A percentile compares a stretch with the other conserved stretches of the same genome.
Evolutionary conservation across 2,797 vertebrate species (phyloP).

Genomic region (Leuciscus waleckii): DNA sequence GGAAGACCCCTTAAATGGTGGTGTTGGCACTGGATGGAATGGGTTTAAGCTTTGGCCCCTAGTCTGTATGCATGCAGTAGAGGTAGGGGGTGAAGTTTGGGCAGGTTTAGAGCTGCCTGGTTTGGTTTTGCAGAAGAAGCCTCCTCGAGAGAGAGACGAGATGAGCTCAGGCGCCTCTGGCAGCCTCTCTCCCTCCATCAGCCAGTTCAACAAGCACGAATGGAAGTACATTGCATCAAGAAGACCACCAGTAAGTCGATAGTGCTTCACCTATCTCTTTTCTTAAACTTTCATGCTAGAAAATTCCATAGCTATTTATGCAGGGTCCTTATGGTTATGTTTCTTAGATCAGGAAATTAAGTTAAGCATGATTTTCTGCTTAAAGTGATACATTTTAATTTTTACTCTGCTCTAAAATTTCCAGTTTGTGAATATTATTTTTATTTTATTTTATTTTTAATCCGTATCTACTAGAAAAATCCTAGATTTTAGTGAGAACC

Average conservation of each 20-base stretch:
- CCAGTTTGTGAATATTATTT: background rate
- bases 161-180: constrained; percentile 89
- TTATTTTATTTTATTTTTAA: no score
- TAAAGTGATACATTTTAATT: background rate
- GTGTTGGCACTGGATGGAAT: constrained; percentile 13
- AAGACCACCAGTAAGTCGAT: constrained; percentile 91
- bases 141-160: constrained; percentile 92
- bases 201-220: constrained; percentile 88
- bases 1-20: constrained; percentile 3
- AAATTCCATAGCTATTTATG: background rate
- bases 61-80: constrained; percentile 19
- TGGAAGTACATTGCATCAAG: constrained; percentile 98
- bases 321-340: background rate
- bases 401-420: background rate
- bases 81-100: constrained; percentile 51
- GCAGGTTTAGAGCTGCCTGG: constrained; percentile 88
- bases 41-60: background rate
- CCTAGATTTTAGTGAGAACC: no score
- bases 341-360: background rate
- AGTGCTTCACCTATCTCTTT: background rate
- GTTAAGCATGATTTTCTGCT: background rate
- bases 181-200: constrained; percentile 87
- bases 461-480: background rate
- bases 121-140: constrained; percentile 98
- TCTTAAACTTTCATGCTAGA: background rate